Evolutionary conservation across 2,888 invertebrate genomes (phyloP), one percentile per base, ranked within the genome.

Genomic region (Elegia similella): DNA sequence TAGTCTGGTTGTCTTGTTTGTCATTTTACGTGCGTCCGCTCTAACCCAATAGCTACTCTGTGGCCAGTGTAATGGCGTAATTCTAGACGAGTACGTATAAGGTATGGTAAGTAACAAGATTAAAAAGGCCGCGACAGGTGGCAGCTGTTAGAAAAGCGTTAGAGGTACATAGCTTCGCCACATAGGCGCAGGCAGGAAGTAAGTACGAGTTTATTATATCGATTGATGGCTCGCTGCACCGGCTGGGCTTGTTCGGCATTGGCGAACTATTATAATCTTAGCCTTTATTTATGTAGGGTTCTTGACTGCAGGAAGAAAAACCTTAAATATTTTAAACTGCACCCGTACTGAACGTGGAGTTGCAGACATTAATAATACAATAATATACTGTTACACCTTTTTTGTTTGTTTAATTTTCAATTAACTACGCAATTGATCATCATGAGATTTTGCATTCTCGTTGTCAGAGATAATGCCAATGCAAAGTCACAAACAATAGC

Each of bases 31-130:
- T 12, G 12, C 8, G 55, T 12, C 46, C 10, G 7, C 23, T 23
- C 44, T 46, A 60, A 66, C 16, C 0, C 5, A 15, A n/a, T 61
- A 58, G 15, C 13, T 59, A 59, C 50, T 81, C 88, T 88, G 65
- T 68, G 63, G 59, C 29, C 56, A 62, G 73, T 78, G 77, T 84
- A 85, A 85, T 85, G 75, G 81, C 73, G 89, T 89, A 89, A 88
- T 86, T 81, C 85, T 82, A 88, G 82, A 83, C 83, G 84, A 74
- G 79, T 80, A 73, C 84, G 74, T 86, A 81, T 80, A 89, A 81
- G 88, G 88, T 76, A 82, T 81, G 82, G 85, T 81, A 82, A 82
- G 85, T 86, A 87, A 90, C 80, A 82, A 85, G 88, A 89, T 88
- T 88, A 88, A 88, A 90, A 87, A 86, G 78, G 73, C 63, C 76